Percentiles rank a stretch among this genome's conserved stretches.
phyloP scores from a whole-genome alignment of 2,888 invertebrate genomes.

The Drosophila koepferae region DNA sequence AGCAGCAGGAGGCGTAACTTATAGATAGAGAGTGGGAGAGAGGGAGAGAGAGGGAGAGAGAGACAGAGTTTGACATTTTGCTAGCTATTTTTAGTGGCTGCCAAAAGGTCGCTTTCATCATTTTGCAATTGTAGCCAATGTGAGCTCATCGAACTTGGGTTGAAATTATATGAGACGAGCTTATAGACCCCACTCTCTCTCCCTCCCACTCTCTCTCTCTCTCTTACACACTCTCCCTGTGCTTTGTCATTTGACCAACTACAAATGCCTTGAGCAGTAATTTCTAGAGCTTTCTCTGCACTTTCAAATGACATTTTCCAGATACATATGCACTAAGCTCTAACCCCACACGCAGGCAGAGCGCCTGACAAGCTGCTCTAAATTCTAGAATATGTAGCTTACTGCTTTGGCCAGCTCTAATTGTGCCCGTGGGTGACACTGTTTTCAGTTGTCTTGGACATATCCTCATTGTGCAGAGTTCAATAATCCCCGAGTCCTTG shows the following conservation, averaged over 20 bases:
- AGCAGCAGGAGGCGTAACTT: background rate
- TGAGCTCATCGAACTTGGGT: background rate
- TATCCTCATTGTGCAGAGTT: conserved; percentile 37
- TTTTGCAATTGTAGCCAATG: background rate
- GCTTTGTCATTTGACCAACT: background rate
- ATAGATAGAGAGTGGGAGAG: background rate
- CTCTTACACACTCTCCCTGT: background rate
- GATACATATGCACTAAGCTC: background rate
- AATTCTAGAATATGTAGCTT: conserved; percentile 33
- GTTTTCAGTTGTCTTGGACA: background rate
- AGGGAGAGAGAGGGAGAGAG: no score
- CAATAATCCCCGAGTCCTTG: conserved; percentile 37
- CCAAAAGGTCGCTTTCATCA: conserved; percentile 4
- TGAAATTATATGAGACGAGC: background rate
- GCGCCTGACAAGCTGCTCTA: conserved; percentile 15
- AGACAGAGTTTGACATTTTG: conserved; percentile 2
- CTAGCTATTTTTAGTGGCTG: background rate
- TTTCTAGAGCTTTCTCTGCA: background rate
- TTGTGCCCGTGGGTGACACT: conserved; percentile 10
- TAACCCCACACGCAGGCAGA: background rate
- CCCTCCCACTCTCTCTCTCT: background rate
- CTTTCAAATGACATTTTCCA: background rate
- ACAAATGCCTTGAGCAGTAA: background rate
- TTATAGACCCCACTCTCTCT: background rate
- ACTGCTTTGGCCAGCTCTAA: conserved; percentile 22